Evolutionary conservation across 2,888 invertebrate species (phyloP), one percentile per base, ranked within the genome.

Genomic region (Andrena dorsata): DNA sequence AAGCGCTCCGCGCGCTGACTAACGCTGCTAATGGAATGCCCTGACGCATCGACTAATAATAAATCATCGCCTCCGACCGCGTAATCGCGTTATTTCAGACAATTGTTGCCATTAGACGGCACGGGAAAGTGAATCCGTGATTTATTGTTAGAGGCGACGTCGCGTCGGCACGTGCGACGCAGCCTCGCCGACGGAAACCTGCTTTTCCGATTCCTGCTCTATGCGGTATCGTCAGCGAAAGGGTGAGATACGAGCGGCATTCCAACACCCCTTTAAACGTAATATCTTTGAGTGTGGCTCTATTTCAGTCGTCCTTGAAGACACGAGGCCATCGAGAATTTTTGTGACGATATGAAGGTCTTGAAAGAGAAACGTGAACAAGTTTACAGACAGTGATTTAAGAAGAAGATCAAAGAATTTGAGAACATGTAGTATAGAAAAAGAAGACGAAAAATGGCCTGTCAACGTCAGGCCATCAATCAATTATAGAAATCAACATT

Each of bases 1-100:
- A 76, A 58, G 26, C 63, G 35, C 49, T 56, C 35, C 16, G 35
- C 51, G 41, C 58, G 68, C 69, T 71, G 66, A 71, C 74, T 82
- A 82, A 76, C 72, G 66, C 60, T 66, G 41, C 41, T 78, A 74
- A 79, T 80, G 79, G 82, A 82, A 79, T 63, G 51, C 58, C 66
- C 53, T 86, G 84, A 82, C 77, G 76, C 84, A 84, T 86, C 84
- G 76, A 74, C 64, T 73, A 78, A 75, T 81, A 83, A 83, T 79
- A 79, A 86, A 86, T 86, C 73, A 75, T 75, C 80, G 65, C 13
- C 58, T 49, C 35, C 63, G 56, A 66, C 70, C 66, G 61, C 53
- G 75, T 68, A 72, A 80, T 80, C 80, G 68, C 76, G 80, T 75
- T 77, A 78, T 74, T 76, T 73, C 71, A 58, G 75, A 80, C 76